Evolutionary conservation across 2,113 vertebrate species (phyloP), one percentile per base, ranked within the genome.

Genomic region (Xyrauchen texanus): DNA sequence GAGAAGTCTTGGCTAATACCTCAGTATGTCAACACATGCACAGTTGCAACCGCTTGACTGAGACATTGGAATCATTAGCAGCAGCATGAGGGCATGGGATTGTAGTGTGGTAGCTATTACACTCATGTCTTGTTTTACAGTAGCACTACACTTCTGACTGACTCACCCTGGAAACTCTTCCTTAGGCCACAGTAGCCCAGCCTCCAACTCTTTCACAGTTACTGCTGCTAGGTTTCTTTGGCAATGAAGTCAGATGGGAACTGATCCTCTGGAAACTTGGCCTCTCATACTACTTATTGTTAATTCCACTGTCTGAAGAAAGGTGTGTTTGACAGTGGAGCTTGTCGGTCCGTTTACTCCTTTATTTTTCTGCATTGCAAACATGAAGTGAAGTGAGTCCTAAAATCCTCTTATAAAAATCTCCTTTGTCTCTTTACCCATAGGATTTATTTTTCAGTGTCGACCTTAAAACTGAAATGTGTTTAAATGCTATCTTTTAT

Each of bases 101-200:
- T 15, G 70, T 78, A 64, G 58, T 76, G 65, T 83, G 71, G 63
- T 69, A 83, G 76, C 79, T 81, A 65, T 79, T 76, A 81, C 75
- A 70, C 60, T 81, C 66, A 71, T 65, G 83, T 69, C 75, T 81
- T 81, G 60, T 79, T 77, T 81, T 83, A 79, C 67, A 69, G 77
- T 76, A 79, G 76, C 76, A 6, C 82, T 73, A 76, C 68, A 68
- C 52, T 46, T 70, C 81, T 79, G 78, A 75, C 55, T 70, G 77
- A 83, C 77, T 79, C 79, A 81, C 49, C 45, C 51, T 44, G 67
- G 75, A 77, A 69, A 65, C 45, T 57, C 21, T 34, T 34, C 21
- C 21, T 3, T 34, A 34, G 21, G 21, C 21, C 21, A 34, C 21
- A 34, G 21, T 34, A 1, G 3, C 21, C 3, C 21, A 34, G 21